Evolutionary conservation across 2,113 vertebrate species (phyloP).

Genomic region (Pteropus alecto): DNA sequence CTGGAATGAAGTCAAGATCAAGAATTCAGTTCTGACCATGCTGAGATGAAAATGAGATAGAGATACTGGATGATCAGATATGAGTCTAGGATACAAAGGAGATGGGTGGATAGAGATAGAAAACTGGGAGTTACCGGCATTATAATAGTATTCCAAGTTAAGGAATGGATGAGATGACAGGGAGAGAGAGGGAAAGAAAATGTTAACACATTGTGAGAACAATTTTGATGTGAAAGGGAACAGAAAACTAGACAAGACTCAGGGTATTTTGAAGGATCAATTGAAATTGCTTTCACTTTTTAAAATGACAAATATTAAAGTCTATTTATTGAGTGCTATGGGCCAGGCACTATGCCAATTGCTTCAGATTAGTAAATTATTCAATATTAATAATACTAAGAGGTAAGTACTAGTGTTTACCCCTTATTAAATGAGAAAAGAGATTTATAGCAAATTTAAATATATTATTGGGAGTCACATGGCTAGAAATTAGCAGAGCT

Average conservation of each 20-base stretch:
- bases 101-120: background rate
- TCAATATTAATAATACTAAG: background rate
- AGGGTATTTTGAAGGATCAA: background rate
- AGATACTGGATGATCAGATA: background rate
- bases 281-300: background rate
- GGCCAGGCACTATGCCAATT: background rate
- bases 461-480: background rate
- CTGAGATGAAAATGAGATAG: background rate
- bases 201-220: background rate
- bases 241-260: background rate
- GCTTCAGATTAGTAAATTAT: background rate
- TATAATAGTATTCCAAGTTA: background rate
- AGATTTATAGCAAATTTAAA: background rate
- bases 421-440: background rate
- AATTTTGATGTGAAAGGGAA: background rate
- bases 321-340: background rate
- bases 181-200: background rate
- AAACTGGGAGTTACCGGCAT: background rate
- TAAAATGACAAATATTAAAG: background rate
- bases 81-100: background rate
- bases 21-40: background rate
- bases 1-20: background rate
- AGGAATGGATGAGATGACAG: background rate
- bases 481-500: background rate
- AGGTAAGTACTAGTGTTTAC: background rate